phyloP scores from a whole-genome alignment of 2,113 vertebrate species.

The Muscicapa adusta region DNA sequence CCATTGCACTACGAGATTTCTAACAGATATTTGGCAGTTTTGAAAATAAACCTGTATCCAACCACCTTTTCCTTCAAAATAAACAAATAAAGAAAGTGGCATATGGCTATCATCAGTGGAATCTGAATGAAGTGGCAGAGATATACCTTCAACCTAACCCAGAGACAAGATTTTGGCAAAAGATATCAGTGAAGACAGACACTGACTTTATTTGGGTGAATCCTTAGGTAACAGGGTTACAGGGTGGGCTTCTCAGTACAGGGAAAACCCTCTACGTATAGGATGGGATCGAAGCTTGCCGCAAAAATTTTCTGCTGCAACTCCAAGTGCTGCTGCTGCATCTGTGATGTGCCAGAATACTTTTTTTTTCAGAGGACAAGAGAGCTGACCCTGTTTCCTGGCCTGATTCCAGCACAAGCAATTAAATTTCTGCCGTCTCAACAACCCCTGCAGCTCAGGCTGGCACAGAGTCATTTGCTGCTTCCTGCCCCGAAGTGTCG shows the following conservation, averaged over 20 bases:
- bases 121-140: background rate
- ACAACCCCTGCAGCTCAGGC: background rate
- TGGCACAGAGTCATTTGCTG: background rate
- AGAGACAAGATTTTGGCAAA: background rate
- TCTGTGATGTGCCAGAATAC: background rate
- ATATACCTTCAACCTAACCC: background rate
- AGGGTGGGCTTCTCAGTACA: background rate
- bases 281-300: background rate
- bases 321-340: background rate
- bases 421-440: constrained; percentile 26
- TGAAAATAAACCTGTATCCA: background rate
- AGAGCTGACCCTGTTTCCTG: constrained; percentile 26
- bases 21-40: background rate
- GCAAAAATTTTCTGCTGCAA: background rate
- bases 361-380: background rate
- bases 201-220: background rate
- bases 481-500: background rate
- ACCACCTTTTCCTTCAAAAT: background rate
- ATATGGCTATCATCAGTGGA: background rate
- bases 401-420: constrained; percentile 51
- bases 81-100: background rate
- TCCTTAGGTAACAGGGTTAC: background rate
- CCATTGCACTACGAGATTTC: background rate
- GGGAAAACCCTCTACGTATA: rapidly evolving
- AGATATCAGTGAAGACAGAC: background rate